A percentile compares a stretch with the other conserved stretches of the same genome.
These are phyloP conservation scores for Trinorchestia longiramus DNA, from an alignment of 1,140 invertebrate genomes.

Conservation along the genomic window DNA sequence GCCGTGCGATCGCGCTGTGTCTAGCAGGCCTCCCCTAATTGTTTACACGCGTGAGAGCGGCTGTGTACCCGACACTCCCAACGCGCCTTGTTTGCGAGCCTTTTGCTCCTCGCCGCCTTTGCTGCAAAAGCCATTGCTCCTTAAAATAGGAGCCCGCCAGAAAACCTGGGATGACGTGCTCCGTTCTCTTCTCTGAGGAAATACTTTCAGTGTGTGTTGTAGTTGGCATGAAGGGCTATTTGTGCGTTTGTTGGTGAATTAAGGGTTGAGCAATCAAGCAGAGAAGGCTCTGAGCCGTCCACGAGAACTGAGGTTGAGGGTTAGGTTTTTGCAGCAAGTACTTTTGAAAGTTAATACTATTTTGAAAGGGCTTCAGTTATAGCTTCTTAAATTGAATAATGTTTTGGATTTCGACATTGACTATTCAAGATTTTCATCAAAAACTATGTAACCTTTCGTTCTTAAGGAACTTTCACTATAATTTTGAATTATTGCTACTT, in stretches of 20 bases:
- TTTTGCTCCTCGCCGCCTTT: background rate
- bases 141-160: background rate
- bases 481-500: too few relatives aligned
- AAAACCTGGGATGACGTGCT: background rate
- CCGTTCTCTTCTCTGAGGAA: background rate
- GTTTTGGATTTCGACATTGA: too few relatives aligned
- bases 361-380: background rate
- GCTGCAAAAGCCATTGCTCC: background rate
- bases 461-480: too few relatives aligned
- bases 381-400: too few relatives aligned
- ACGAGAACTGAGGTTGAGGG: background rate
- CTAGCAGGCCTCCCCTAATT: constrained; percentile 1
- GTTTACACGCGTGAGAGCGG: constrained; percentile 44
- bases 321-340: background rate
- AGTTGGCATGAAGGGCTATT: background rate
- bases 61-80: constrained; percentile 31
- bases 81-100: constrained; percentile 10
- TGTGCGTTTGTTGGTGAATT: background rate
- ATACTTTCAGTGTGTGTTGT: background rate
- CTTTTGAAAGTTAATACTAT: background rate
- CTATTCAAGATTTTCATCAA: too few relatives aligned
- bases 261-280: background rate
- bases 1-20: background rate
- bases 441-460: too few relatives aligned
- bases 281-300: too few relatives aligned